These are phyloP conservation scores for Philonicus albiceps DNA, from an alignment of 2,888 invertebrate species.

Conservation along the genomic window DNA sequence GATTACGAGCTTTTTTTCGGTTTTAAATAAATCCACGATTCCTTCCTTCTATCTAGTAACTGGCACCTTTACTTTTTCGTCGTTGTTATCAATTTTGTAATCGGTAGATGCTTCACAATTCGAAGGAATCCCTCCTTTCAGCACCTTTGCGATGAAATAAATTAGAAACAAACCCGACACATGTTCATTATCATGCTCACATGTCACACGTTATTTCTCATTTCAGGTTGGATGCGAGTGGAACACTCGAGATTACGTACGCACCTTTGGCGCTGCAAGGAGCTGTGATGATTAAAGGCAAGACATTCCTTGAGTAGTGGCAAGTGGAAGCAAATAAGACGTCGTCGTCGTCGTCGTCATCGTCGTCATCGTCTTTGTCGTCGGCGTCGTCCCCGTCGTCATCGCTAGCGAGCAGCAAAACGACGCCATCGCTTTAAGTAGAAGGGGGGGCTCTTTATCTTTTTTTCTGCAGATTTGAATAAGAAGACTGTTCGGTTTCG, in stretches of 20 bases:
- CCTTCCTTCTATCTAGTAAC: background rate
- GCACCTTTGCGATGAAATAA: background rate
- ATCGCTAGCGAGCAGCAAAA: background rate
- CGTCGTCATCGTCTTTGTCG: background rate
- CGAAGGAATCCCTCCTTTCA: background rate
- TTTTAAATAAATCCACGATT: background rate
- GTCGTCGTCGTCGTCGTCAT: background rate
- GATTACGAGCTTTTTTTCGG: background rate
- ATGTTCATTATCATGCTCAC: constrained; percentile 37
- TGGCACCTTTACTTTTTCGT: background rate
- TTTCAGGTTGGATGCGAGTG: constrained; percentile 16
- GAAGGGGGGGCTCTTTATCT: constrained; percentile 13
- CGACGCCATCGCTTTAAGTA: background rate
- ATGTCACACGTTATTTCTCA: constrained; percentile 38
- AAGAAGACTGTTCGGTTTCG: constrained; percentile 27
- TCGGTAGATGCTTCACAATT: background rate
- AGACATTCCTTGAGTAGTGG: constrained; percentile 28
- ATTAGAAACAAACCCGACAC: constrained; percentile 32
- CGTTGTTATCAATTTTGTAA: background rate
- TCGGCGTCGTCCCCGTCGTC: background rate
- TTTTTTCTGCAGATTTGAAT: constrained; percentile 30
- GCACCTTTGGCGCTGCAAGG: constrained; percentile 6
- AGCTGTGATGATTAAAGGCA: constrained; percentile 28
- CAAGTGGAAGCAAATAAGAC: constrained; percentile 34
- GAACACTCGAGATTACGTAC: background rate